phyloP scores from a whole-genome alignment of 2,113 vertebrate species.

The Psephotus haematonotus region DNA sequence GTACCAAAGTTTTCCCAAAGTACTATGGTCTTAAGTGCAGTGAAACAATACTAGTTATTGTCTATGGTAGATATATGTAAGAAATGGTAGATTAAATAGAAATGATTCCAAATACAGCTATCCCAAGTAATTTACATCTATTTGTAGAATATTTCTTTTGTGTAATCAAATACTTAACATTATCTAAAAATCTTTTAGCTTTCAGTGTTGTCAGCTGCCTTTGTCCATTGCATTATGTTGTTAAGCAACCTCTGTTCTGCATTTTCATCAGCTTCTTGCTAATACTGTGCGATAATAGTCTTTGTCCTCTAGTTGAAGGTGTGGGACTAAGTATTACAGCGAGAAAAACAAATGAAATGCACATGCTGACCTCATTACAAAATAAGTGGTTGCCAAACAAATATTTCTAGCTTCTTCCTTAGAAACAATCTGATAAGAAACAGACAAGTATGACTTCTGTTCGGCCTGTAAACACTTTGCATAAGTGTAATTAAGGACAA shows the following conservation, averaged over 20 bases:
- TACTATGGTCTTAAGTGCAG: neutral
- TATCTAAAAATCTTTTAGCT: conserved; percentile 36
- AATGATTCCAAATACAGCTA: neutral
- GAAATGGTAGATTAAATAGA: neutral
- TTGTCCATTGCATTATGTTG: conserved; percentile 28
- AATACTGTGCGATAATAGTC: conserved; percentile 30
- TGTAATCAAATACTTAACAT: neutral
- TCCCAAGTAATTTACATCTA: conserved; percentile 18
- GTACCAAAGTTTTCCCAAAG: neutral
- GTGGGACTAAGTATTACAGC: conserved; percentile 15
- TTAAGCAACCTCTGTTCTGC: conserved; percentile 47
- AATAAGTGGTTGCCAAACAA: conserved; percentile 60
- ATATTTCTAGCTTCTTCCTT: conserved; percentile 60
- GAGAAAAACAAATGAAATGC: conserved; percentile 53
- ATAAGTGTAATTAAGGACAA: conserved; percentile 31
- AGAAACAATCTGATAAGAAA: conserved; percentile 59
- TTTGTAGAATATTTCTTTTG: conserved; percentile 8
- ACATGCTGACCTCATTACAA: conserved; percentile 58
- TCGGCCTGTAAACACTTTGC: conserved; percentile 53
- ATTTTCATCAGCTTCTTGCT: conserved; percentile 55
- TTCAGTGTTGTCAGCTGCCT: conserved; percentile 48
- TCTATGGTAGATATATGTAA: neutral
- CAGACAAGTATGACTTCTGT: conserved; percentile 13
- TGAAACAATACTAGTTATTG: neutral
- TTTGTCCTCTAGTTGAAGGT: conserved; percentile 37